Evolutionary conservation across 2,888 invertebrate genomes (phyloP), one percentile per base, ranked within the genome.

Genomic region (Drosophila rubida): DNA sequence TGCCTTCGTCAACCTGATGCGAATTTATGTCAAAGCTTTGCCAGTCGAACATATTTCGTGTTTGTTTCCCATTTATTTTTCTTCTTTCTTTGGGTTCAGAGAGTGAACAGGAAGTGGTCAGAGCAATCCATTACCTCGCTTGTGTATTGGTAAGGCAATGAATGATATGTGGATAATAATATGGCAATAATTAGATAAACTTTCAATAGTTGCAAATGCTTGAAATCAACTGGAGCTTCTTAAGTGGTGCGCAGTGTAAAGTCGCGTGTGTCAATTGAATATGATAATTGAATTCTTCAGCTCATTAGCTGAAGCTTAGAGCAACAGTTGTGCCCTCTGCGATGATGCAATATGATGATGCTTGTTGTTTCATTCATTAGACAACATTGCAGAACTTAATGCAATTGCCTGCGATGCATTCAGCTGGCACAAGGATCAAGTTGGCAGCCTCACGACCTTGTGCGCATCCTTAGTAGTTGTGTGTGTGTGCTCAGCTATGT

Each of bases 331-430:
- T 63, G 2, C 35, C 19, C 7, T 37, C 22, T 25, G 1, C 4
- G n/a, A 32, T 32, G 11, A 32, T 32, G 11, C 11, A 32, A n/a
- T 32, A 22, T 48, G 45, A 42, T 49, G 74, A 62, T 37, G 74
- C 45, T 55, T 74, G 64, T 81, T 75, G 69, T 68, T 78, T 69
- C 69, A 66, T 82, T 80, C 79, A 78, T 82, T 79, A 80, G 80
- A 61, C 23, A 50, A 51, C 67, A 65, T 66, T 77, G 61, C 74
- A 50, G 14, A 54, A 61, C 59, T 41, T 81, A 81, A 83, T 81
- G 69, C 78, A 75, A 81, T 86, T 83, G 70, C 58, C 44, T 80
- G 71, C 58, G 42, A 65, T 60, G 70, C 68, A 65, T 73, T 65
- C 59, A 48, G 61, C 64, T 58, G 70, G 16, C 37, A 22, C 55